Conservation (phyloP, 53 echinoderm and acorn worm genomes). For the Hippasteria phrygiana region DNA sequence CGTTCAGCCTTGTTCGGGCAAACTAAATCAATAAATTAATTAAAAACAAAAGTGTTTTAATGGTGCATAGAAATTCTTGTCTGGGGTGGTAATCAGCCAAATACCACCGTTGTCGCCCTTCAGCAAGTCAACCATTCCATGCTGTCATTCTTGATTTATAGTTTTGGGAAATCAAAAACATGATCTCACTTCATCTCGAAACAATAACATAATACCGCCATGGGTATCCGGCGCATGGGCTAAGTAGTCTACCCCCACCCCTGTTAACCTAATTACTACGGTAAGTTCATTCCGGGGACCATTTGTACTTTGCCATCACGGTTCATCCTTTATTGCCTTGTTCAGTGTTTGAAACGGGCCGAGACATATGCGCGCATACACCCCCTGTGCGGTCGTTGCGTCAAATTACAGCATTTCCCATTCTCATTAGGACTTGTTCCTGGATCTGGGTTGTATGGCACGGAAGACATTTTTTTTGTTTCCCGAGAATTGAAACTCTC, state of each 20-base stretch:
- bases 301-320: constrained; percentile 22
- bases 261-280: constrained; percentile 43
- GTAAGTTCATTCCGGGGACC: constrained; percentile 14
- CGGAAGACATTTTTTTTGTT: constrained; percentile 5
- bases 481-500: constrained; percentile 17
- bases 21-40: no score
- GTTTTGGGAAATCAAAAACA: neutral
- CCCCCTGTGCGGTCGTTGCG: neutral
- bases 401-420: constrained; percentile 42
- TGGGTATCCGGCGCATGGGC: neutral
- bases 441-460: neutral
- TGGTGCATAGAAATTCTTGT: neutral
- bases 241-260: constrained; percentile 1
- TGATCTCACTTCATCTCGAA: neutral
- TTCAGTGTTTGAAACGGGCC: constrained; percentile 8
- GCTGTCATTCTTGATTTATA: constrained; percentile 1
- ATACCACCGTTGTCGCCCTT: neutral
- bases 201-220: constrained; percentile 12
- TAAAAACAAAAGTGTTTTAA: no score
- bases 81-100: neutral
- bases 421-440: constrained; percentile 19
- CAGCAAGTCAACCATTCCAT: neutral
- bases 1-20: no score
- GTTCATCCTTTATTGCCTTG: neutral
- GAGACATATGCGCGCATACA: neutral